Conservation (phyloP, 2,888 invertebrate species). For the Drosophila tripunctata region DNA sequence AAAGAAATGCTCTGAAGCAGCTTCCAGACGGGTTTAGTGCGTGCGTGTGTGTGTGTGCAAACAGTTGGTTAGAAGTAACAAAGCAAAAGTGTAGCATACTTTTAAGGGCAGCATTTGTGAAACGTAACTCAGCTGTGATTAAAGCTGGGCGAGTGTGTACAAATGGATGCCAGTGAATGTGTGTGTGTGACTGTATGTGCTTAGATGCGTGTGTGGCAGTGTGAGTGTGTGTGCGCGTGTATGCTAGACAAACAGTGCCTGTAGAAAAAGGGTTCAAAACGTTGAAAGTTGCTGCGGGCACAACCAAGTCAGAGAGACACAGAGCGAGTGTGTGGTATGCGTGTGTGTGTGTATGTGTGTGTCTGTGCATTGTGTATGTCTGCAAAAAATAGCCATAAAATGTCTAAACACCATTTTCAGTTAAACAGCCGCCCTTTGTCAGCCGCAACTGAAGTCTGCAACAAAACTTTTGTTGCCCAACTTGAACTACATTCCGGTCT, state of each 20-base stretch:
- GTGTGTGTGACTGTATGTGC: not conserved
- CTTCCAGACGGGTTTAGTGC: constrained; percentile 13
- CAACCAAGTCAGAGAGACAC: too few relatives aligned
- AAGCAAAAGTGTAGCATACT: constrained; percentile 49
- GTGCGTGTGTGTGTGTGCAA: not conserved
- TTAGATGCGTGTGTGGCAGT: not conserved
- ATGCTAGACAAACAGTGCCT: not conserved
- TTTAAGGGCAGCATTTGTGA: constrained; percentile 46
- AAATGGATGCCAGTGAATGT: too few relatives aligned
- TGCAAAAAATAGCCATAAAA: constrained; percentile 36
- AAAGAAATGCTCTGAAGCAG: not conserved
- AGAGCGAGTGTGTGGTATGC: not conserved
- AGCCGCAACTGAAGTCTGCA: constrained; percentile 22
- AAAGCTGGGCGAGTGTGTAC: not conserved
- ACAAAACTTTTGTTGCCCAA: constrained; percentile 10
- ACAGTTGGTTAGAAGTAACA: constrained; percentile 32
- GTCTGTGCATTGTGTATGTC: not conserved
- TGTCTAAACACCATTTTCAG: constrained; percentile 61
- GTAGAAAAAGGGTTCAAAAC: constrained; percentile 10
- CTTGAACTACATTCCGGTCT: constrained; percentile 1
- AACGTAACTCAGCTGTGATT: constrained; percentile 14
- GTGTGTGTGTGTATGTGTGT: not conserved
- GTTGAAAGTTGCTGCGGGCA: constrained; percentile 9
- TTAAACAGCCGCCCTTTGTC: constrained; percentile 53
- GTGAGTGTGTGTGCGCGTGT: not conserved